These are phyloP conservation scores for Threskiornis aethiopicus DNA, from an alignment of 2,797 vertebrate genomes.

Conservation along the genomic window DNA sequence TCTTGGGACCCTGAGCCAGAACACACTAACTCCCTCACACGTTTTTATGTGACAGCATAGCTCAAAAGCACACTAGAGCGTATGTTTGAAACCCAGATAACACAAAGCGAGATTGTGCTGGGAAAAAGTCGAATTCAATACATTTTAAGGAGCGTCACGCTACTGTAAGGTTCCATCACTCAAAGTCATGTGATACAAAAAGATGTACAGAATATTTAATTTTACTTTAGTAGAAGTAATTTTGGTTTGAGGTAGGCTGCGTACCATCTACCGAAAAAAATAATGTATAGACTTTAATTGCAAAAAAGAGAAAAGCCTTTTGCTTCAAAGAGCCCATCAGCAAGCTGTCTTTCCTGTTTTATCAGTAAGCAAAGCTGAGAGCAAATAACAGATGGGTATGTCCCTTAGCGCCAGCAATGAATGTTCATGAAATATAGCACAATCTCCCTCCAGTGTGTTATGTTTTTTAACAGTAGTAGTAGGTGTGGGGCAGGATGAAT, in stretches of 20 bases:
- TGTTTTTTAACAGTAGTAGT: conserved; percentile 67
- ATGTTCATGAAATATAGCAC: conserved; percentile 72
- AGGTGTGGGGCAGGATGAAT: conserved; percentile 61
- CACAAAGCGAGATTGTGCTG: background rate
- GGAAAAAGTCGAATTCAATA: background rate
- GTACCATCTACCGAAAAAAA: conserved; percentile 58
- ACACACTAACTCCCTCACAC: background rate
- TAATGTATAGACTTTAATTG: conserved; percentile 75
- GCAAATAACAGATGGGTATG: conserved; percentile 78
- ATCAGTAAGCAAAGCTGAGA: conserved; percentile 75
- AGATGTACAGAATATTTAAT: background rate
- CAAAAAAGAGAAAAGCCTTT: conserved; percentile 70
- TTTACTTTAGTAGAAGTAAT: conserved; percentile 67
- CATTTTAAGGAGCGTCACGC: background rate
- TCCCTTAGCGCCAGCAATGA: conserved; percentile 64
- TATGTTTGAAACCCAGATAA: background rate
- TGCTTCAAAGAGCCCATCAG: conserved; percentile 77
- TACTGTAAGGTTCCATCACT: background rate
- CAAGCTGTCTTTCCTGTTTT: conserved; percentile 79
- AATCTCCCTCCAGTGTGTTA: conserved; percentile 59
- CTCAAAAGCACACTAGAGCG: background rate
- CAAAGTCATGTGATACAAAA: background rate
- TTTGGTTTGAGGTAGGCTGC: conserved; percentile 57
- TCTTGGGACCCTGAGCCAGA: background rate
- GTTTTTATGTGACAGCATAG: background rate